phyloP scores from a whole-genome alignment of 2,797 vertebrate species.

The Pseudocheirus occidentalis region DNA sequence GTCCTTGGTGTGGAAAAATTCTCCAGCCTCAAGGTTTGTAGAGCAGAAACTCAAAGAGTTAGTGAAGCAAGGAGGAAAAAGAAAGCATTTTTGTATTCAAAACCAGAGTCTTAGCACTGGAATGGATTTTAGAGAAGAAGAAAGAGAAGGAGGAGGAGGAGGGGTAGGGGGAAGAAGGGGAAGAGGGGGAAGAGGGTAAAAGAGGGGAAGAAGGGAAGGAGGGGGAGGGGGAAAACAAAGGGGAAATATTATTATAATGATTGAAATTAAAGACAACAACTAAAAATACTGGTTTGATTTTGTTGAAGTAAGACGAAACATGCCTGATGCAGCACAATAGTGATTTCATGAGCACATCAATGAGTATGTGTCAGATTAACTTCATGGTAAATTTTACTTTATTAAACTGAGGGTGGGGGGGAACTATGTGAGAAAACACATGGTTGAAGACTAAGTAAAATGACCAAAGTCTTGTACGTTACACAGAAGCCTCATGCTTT shows the following conservation, averaged over 20 bases:
- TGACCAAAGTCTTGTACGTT: neutral
- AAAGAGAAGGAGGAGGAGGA: too few species aligned
- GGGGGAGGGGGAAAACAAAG: neutral
- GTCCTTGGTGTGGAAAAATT: constrained; percentile 30
- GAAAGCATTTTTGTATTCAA: neutral
- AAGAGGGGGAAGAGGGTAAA: fast-evolving
- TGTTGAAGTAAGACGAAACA: neutral
- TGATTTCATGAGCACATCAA: neutral
- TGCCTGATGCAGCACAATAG: neutral
- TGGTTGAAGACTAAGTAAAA: neutral
- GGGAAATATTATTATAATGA: neutral
- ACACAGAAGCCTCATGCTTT: neutral
- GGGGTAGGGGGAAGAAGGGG: too few species aligned
- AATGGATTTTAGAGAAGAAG: neutral
- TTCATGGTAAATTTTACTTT: neutral
- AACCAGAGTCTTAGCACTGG: neutral
- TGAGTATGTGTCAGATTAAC: neutral
- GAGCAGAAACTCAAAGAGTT: constrained; percentile 28
- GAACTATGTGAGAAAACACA: neutral
- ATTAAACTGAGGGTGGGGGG: neutral
- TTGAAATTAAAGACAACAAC: neutral
- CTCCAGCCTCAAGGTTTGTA: neutral
- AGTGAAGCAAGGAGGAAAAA: constrained; percentile 12
- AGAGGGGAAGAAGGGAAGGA: neutral
- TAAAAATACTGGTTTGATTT: neutral